These are phyloP conservation scores for Conomelus anceps DNA, from an alignment of 2,888 invertebrate species.

Conservation along the genomic window DNA sequence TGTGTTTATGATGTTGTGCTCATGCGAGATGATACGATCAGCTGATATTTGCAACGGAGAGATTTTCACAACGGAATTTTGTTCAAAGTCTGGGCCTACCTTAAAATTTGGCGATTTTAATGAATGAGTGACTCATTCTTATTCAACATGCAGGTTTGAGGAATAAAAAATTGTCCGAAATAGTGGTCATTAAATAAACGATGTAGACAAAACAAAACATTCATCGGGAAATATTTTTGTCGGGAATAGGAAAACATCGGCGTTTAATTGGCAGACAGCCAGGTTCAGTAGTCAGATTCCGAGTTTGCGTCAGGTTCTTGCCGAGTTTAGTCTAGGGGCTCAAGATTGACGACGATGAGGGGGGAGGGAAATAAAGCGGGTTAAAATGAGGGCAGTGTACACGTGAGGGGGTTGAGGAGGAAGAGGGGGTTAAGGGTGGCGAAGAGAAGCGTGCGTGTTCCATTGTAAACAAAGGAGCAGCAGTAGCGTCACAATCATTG, in stretches of 20 bases:
- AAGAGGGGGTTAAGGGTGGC: background rate
- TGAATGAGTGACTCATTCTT: background rate
- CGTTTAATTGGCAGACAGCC: background rate
- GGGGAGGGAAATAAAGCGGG: background rate
- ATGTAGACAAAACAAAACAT: background rate
- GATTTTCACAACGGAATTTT: too few relatives aligned
- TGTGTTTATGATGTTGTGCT: too few relatives aligned
- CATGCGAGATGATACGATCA: too few relatives aligned
- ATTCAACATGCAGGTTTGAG: background rate
- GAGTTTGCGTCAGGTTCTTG: background rate
- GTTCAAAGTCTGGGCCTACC: too few relatives aligned
- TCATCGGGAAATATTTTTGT: background rate
- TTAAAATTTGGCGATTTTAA: too few relatives aligned
- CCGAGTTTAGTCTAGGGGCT: background rate
- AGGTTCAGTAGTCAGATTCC: background rate
- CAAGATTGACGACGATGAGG: background rate
- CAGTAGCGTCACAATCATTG: background rate
- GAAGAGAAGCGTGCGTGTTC: background rate
- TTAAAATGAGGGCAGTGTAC: background rate
- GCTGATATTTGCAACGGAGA: too few relatives aligned
- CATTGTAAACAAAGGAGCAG: background rate
- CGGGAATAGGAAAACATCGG: background rate
- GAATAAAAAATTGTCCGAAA: background rate
- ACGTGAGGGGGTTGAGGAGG: background rate
- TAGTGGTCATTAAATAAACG: background rate